Conservation (phyloP, 2,797 vertebrate genomes). For the Poecilia picta region DNA sequence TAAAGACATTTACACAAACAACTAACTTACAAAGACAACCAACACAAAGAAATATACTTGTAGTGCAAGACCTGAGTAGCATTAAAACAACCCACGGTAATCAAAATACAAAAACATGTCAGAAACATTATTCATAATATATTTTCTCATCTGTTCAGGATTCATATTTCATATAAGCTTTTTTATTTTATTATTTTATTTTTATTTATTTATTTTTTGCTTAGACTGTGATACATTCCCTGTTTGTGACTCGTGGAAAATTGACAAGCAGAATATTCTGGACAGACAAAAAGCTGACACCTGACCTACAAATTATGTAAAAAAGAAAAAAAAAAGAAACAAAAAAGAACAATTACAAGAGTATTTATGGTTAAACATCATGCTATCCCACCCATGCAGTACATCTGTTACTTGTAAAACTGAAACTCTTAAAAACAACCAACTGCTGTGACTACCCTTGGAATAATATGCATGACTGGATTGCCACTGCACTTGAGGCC, state of each 20-base stretch:
- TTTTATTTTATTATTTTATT: no score
- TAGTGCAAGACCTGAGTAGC: no score
- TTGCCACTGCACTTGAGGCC: neutral
- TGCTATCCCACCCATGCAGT: conserved; percentile 4
- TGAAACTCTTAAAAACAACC: conserved; percentile 15
- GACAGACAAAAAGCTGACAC: neutral
- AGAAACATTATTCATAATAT: neutral
- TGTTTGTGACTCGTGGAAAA: neutral
- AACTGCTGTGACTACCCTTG: conserved; percentile 12
- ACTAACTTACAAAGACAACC: no score
- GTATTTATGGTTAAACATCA: neutral
- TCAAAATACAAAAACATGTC: no score
- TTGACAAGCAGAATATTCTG: neutral
- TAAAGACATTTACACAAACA: no score
- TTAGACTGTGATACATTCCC: neutral
- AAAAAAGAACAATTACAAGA: neutral
- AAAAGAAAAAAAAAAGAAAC: neutral
- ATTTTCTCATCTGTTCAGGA: neutral
- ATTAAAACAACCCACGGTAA: no score
- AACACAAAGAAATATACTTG: no score
- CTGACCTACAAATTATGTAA: neutral
- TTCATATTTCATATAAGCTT: no score
- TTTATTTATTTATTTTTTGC: no score
- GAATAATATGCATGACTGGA: conserved; percentile 5
- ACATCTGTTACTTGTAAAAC: conserved; percentile 30